phyloP scores from a whole-genome alignment of 53 echinoderm and acorn worm species.

The Luidia sarsii region DNA sequence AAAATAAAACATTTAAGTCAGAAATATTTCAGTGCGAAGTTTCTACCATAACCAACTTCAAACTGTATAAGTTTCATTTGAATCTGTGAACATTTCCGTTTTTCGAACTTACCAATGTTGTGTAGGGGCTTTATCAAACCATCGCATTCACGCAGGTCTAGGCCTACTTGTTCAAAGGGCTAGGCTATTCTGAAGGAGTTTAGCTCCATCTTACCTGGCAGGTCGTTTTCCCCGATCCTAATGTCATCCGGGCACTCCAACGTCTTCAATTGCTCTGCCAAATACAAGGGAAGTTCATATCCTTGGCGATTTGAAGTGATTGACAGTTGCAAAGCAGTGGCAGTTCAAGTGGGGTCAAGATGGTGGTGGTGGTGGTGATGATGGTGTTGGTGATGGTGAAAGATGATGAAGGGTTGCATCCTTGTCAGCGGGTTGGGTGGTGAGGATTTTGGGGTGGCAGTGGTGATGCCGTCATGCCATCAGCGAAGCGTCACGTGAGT shows the following conservation, averaged over 20 bases:
- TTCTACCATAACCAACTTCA: too few species aligned
- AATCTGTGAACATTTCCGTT: too few species aligned
- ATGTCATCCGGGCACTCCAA: conserved; percentile 88
- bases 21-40: too few species aligned
- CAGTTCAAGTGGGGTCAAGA: not conserved
- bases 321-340: conserved; percentile 8
- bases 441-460: conserved; percentile 18
- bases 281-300: conserved; percentile 48
- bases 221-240: conserved; percentile 82
- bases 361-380: conserved; percentile 36
- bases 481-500: too few species aligned
- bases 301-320: conserved; percentile 36
- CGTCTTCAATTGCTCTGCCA: conserved; percentile 53
- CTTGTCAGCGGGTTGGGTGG: conserved; percentile 54
- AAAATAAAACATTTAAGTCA: too few species aligned
- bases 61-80: too few species aligned
- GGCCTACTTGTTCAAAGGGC: not conserved
- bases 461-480: too few species aligned
- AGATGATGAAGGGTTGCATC: conserved; percentile 46
- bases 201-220: conserved; percentile 85
- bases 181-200: not conserved
- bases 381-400: not conserved
- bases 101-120: too few species aligned
- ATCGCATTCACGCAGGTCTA: too few species aligned
- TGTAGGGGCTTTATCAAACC: too few species aligned